Base-by-base conservation (phyloP, 2,797 vertebrate genomes). In the Chromobotia macracanthus region DNA sequence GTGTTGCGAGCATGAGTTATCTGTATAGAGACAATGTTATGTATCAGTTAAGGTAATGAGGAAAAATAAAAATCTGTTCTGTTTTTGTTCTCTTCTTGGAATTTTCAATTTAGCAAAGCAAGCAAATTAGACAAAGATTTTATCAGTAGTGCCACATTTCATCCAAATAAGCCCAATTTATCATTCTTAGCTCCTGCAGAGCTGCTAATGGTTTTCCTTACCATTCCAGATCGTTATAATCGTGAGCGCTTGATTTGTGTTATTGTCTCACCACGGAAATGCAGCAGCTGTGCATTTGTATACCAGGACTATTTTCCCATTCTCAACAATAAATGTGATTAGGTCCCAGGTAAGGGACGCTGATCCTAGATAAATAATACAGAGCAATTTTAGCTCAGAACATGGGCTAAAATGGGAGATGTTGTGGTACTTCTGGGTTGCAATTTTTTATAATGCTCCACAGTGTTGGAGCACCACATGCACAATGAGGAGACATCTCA, bases 201-300 rank as follows among this genome's bases (percentile, higher is more conserved):
- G 23, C 31, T 19, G 51, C 51, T 72, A 21, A 73, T 48, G 71
- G 64, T 60, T 74, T 74, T 50, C 41, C 25, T 63, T 25, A 67
- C 50, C 61, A 58, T 67, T 67, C 9, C 35, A 60, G 50, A 65
- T 72, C 44, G 25, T 35, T 60, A 48, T 68, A 73, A 74, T 55
- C 19, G 0, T 63, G 35, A 77, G 28, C 19, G 41, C 38, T 68
- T 90, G 88, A 90, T 88, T 80, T 76, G 88, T 85, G 85, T 81
- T 80, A 72, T 81, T 82, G 82, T 80, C 31, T 76, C 4, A 1
- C 69, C 69, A 50, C 67, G 82, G 85, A 83, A 85, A 82, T n/a
- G 56, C 56, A 28, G 50, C 55, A 56, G 35, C 56, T 76, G 74
- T 76, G 38, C 23, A 28, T 76, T 75, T 38, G 35, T 38, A 18